Evolutionary conservation across 2,113 vertebrate species (phyloP), one percentile per base, ranked within the genome.

Genomic region (Martes martes): DNA sequence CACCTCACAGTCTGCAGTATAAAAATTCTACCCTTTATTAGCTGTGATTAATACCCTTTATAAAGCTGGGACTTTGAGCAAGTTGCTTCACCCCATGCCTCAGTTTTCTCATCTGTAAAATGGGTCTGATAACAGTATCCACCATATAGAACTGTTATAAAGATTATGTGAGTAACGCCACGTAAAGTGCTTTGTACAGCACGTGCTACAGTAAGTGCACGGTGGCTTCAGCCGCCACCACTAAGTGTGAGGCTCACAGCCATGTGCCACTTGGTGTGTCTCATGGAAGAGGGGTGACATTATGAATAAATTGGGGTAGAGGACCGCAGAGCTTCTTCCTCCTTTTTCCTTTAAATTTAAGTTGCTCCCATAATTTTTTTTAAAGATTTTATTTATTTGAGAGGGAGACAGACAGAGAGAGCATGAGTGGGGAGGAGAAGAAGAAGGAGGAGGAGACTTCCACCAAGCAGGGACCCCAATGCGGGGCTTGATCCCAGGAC

Each of bases 101-200:
- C 47, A 52, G 42, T 69, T 81, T 94, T 55, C 94, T 92, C 67
- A 36, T 21, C 67, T 71, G n/a, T 92, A 94, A 95, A 96, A 83
- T 31, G 13, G 24, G 52, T 45, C 21, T 14, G 21, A 65, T 31
- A 63, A 39, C 59, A 88, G 23, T 19, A 57, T 21, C 31, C 52
- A 28, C 24, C 24, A 61, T 79, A 63, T 28, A 26, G 63, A 19
- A 81, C 28, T 67, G 19, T 47, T 73, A 8, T 9, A 42, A 61
- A 91, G 86, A 39, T 69, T 21, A 79, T 47, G 2, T 61, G 57
- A 52, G 11, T 47, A 73, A 81, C 16, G n/a, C 24, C 36, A 7
- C 8, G 6, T 45, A 2, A 83, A 71, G 39, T 61, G n/a, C 61
- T 95, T 59, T 45, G 23, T 39, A 33, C 6, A 36, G 78, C 33